phyloP scores from a whole-genome alignment of 2,888 invertebrate species.

The Bibio marci region DNA sequence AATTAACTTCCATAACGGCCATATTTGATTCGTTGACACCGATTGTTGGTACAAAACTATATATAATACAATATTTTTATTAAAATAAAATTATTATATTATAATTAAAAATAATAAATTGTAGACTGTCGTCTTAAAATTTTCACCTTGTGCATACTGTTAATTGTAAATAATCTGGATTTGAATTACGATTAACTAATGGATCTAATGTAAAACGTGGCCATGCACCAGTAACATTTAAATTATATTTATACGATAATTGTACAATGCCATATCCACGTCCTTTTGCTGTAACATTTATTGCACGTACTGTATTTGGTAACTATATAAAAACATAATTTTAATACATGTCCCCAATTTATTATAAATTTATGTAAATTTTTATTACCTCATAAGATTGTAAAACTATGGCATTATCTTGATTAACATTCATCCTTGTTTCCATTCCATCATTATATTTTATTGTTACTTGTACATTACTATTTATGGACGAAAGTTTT shows the following conservation, averaged over 20 bases:
- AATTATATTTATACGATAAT: conserved; percentile 62
- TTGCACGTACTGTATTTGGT: conserved; percentile 33
- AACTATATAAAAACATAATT: conserved; percentile 12
- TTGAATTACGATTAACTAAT: conserved; percentile 65
- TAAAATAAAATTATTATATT: no score
- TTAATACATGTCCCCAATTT: background rate
- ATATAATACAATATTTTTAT: conserved; percentile 14
- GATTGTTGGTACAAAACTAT: conserved; percentile 42
- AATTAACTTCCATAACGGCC: conserved; percentile 75
- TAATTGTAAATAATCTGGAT: conserved; percentile 55
- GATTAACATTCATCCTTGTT: conserved; percentile 42
- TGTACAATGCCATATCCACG: conserved; percentile 63
- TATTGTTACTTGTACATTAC: conserved; percentile 29
- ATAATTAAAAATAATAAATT: no score
- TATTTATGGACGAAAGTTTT: conserved; percentile 31
- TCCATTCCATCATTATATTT: conserved; percentile 20
- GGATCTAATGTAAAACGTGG: conserved; percentile 77
- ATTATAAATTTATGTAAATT: no score
- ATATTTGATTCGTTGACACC: conserved; percentile 57
- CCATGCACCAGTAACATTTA: conserved; percentile 75
- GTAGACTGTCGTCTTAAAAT: background rate
- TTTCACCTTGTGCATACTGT: conserved; percentile 63
- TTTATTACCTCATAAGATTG: conserved; percentile 66
- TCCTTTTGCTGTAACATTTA: conserved; percentile 62
- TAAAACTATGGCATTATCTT: conserved; percentile 62